Conservation (phyloP, 2,888 invertebrate genomes). For the Rugalucina vietnamica region DNA sequence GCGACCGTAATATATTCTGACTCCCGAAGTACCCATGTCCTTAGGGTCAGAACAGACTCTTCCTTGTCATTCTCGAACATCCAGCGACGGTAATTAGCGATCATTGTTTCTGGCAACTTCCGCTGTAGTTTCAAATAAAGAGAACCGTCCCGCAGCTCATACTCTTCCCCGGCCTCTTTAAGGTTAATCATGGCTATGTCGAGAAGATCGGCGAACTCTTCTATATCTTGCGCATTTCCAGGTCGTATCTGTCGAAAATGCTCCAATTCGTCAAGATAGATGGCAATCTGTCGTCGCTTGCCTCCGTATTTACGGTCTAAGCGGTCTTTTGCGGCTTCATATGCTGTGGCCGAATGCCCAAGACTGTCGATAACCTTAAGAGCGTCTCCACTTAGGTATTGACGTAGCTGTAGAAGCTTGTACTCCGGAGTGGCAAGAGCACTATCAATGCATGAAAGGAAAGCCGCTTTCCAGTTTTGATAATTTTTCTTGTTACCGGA, state of each 20-base stretch:
- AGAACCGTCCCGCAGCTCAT: slow-evolving; percentile 36
- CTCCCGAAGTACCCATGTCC: slow-evolving; percentile 20
- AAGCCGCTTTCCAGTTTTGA: slow-evolving; percentile 42
- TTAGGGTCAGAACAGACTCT: slow-evolving; percentile 9
- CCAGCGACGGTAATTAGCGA: slow-evolving; percentile 31
- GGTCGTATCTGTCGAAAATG: slow-evolving; percentile 17
- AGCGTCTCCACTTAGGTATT: slow-evolving; percentile 50
- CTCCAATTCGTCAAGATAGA: slow-evolving; percentile 36
- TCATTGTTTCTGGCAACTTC: slow-evolving; percentile 29
- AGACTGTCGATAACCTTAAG: slow-evolving; percentile 37
- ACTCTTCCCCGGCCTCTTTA: slow-evolving; percentile 20
- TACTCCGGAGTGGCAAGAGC: slow-evolving; percentile 49
- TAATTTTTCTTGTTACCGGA: slow-evolving; percentile 47
- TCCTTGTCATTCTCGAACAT: slow-evolving; percentile 14
- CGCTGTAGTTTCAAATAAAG: too few relatives aligned
- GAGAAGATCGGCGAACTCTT: slow-evolving; percentile 41
- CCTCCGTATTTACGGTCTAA: slow-evolving; percentile 45
- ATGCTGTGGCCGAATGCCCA: slow-evolving; percentile 37
- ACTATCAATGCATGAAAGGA: slow-evolving; percentile 44
- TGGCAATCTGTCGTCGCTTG: slow-evolving; percentile 16
- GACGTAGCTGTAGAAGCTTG: slow-evolving; percentile 49
- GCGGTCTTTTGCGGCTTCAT: slow-evolving; percentile 41
- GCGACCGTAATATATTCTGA: slow-evolving; percentile 27
- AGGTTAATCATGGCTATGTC: slow-evolving; percentile 47
- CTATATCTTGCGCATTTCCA: slow-evolving; percentile 27